A percentile compares a stretch with the other conserved stretches of the same genome.
Conservation (phyloP, 2,797 vertebrate genomes). For the Anniella stebbinsi region DNA sequence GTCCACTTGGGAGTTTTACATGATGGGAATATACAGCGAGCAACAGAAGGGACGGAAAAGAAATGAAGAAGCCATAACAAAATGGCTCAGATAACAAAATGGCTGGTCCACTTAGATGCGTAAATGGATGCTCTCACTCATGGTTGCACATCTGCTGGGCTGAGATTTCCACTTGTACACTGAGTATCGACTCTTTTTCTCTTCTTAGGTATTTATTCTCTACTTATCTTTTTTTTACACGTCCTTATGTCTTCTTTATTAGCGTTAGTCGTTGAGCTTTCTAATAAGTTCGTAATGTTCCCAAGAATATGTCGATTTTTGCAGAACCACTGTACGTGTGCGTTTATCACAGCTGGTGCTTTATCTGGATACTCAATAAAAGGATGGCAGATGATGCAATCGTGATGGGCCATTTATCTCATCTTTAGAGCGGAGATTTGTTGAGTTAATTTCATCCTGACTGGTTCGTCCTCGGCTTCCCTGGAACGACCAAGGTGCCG, state of each 20-base stretch:
- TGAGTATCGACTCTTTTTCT: neutral
- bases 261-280: neutral
- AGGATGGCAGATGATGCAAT: neutral
- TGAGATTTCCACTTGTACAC: neutral
- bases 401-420: conserved; percentile 37
- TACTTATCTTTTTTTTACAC: neutral
- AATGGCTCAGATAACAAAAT: too few species aligned
- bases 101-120: neutral
- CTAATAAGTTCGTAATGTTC: neutral
- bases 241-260: fast-evolving
- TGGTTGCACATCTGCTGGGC: neutral
- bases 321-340: fast-evolving
- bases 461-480: conserved; percentile 4
- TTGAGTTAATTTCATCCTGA: conserved; percentile 59
- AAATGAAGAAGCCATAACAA: fast-evolving
- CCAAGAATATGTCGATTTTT: fast-evolving
- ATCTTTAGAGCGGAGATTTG: conserved; percentile 52
- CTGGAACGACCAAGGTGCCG: conserved; percentile 1
- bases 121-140: fast-evolving
- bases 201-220: neutral
- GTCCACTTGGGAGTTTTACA: neutral
- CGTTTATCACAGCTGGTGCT: conserved; percentile 17
- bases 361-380: neutral
- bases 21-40: too few species aligned
- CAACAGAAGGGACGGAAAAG: neutral